Conservation (phyloP, 2,888 invertebrate genomes). For the Gymnoscelis rufifasciata region DNA sequence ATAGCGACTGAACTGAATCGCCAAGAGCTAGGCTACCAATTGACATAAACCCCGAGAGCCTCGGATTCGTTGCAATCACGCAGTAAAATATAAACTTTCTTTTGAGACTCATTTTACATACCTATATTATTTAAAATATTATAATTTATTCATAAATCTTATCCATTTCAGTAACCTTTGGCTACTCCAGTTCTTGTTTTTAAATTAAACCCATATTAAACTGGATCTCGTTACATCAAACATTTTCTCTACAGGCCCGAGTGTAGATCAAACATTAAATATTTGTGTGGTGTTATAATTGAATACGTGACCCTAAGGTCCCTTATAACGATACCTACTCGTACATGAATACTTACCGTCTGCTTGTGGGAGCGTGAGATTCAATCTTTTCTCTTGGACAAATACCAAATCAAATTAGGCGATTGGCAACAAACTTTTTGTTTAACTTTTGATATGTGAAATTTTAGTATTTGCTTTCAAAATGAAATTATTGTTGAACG, state of each 20-base stretch:
- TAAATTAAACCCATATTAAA: slow-evolving; percentile 1
- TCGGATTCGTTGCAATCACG: no score
- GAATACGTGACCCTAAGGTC: slow-evolving; percentile 20
- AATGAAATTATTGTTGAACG: not conserved
- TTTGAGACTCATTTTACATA: no score
- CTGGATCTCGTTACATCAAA: slow-evolving; percentile 10
- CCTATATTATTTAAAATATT: no score
- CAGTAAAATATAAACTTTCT: no score
- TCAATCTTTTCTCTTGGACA: slow-evolving; percentile 11
- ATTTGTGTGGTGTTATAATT: slow-evolving; percentile 22
- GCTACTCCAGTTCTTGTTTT: no score
- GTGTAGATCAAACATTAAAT: slow-evolving; percentile 21
- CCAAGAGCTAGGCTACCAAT: no score
- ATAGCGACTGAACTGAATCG: no score
- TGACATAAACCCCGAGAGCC: no score
- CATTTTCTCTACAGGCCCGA: slow-evolving; percentile 14
- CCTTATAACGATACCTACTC: slow-evolving; percentile 10
- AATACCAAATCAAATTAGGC: slow-evolving; percentile 10
- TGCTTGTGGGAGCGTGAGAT: slow-evolving; percentile 12
- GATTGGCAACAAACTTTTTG: not conserved
- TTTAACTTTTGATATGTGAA: not conserved
- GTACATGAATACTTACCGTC: slow-evolving; percentile 17
- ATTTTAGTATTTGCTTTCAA: not conserved
- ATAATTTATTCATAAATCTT: no score
- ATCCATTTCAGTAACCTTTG: no score